Evolutionary conservation across 2,113 vertebrate genomes (phyloP).

Genomic region (Steatornis caripensis): DNA sequence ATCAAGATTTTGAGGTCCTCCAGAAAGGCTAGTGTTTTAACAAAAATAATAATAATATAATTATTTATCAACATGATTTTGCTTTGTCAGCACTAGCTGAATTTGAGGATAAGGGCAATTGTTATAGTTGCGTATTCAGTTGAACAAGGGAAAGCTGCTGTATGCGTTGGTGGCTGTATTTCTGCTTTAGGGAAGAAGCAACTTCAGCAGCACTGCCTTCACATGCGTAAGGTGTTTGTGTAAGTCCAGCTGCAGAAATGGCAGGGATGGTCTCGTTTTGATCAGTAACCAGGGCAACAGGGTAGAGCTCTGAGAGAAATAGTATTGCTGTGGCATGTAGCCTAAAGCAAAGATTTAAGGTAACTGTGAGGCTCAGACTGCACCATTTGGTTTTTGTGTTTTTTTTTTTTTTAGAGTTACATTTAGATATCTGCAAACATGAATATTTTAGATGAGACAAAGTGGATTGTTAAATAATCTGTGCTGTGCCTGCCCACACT

Average conservation of each 20-base stretch:
- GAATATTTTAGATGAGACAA: constrained; percentile 64
- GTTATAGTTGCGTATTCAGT: neutral
- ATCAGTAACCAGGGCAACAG: constrained; percentile 35
- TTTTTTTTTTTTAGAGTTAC: neutral
- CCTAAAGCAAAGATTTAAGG: neutral
- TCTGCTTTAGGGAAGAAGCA: neutral
- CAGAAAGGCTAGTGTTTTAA: neutral
- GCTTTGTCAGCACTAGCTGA: neutral
- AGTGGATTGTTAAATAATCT: constrained; percentile 46
- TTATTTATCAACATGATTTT: neutral
- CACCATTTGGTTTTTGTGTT: neutral
- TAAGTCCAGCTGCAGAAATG: neutral
- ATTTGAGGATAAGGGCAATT: neutral
- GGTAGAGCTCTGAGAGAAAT: neutral
- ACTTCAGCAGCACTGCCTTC: neutral
- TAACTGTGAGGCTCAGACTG: neutral
- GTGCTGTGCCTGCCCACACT: constrained; percentile 20
- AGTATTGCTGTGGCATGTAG: neutral
- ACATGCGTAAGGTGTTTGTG: neutral
- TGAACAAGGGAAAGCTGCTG: neutral
- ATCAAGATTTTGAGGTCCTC: neutral
- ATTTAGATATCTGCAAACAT: constrained; percentile 47
- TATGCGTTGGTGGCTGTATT: neutral
- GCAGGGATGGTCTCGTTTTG: neutral
- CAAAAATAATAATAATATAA: neutral